Base-by-base conservation (phyloP, 2,797 vertebrate genomes). In the Anomalospiza imberbis region DNA sequence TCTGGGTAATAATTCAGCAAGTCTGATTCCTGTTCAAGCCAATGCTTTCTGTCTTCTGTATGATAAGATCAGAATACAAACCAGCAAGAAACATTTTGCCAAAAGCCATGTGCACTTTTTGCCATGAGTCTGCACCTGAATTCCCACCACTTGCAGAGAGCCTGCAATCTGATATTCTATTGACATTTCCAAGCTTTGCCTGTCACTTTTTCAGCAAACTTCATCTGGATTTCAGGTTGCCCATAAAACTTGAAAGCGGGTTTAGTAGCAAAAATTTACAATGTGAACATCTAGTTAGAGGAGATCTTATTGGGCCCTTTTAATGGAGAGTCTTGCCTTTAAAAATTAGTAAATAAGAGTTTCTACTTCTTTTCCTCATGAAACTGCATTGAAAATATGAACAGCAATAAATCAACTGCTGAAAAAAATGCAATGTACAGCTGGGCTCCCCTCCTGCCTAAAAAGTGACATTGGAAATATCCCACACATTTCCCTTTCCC, bases 241-340 rank as follows among this genome's bases (percentile, higher is more conserved):
- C 51, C 57, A 47, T 91, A 82, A 95, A 93, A 93, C 78, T 67
- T 87, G 53, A 89, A 95, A 95, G 80, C 7, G 13, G 32, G 5
- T 83, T 89, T 93, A 83, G 92, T 68, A 80, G 40, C 75, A 95
- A 80, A 74, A 95, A 95, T 95, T 95, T 95, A 92, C 84, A 93
- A 61, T 55, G 42, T 91, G 75, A 85, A 82, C 50, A 60, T 63
- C 80, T 71, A 87, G 88, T 89, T 74, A 91, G 90, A 82, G 67
- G 61, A 87, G 45, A 65, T 42, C 28, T 92, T 75, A 67, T 13
- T 50, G 42, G 57, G 28, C 48, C 57, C 28, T 71, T 83, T 71
- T 94, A 78, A 92, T 82, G 25, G 45, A 84, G 80, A 77, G n/a
- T 8, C 5, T 89, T 89, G 48, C n/a, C 47, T 91, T 95, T 87